Percentiles rank a stretch among this genome's conserved stretches.
Conservation (phyloP, 1,140 invertebrate species). For the Vollenhovia emeryi region DNA sequence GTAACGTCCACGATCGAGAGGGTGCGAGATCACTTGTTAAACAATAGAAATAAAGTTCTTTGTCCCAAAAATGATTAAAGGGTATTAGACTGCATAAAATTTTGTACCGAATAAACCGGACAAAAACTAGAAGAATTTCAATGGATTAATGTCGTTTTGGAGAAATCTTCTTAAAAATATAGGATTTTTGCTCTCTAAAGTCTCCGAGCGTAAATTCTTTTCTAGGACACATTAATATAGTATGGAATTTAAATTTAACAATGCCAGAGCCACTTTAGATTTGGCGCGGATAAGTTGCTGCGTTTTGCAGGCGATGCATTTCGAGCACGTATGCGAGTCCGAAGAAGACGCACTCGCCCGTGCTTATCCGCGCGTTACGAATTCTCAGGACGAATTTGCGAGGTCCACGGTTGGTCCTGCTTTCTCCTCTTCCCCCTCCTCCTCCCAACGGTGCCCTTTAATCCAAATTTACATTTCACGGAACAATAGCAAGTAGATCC, state of each 20-base stretch:
- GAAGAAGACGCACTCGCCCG: slow-evolving; percentile 30
- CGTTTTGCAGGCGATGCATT: slow-evolving; percentile 16
- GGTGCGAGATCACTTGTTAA: background rate
- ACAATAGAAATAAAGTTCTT: background rate
- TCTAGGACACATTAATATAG: background rate
- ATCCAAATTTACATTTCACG: slow-evolving; percentile 70
- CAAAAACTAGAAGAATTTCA: background rate
- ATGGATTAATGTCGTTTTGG: background rate
- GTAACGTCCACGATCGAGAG: background rate
- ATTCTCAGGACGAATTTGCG: slow-evolving; percentile 63
- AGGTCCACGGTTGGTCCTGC: slow-evolving; percentile 3
- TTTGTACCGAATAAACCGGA: background rate
- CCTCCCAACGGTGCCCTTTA: slow-evolving; percentile 46
- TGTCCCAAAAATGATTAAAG: background rate
- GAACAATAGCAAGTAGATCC: slow-evolving; percentile 58
- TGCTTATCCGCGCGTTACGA: slow-evolving; percentile 42
- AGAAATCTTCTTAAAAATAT: background rate
- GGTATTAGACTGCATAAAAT: background rate
- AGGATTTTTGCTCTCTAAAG: background rate
- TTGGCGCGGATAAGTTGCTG: background rate
- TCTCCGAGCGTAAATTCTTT: slow-evolving; percentile 36
- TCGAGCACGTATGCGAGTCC: slow-evolving; percentile 38
- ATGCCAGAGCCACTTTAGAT: slow-evolving; percentile 34
- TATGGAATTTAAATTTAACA: slow-evolving; percentile 15
- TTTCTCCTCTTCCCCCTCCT: background rate